phyloP scores from a whole-genome alignment of 2,888 invertebrate species.

The Cataglyphis rosenhaueri region DNA sequence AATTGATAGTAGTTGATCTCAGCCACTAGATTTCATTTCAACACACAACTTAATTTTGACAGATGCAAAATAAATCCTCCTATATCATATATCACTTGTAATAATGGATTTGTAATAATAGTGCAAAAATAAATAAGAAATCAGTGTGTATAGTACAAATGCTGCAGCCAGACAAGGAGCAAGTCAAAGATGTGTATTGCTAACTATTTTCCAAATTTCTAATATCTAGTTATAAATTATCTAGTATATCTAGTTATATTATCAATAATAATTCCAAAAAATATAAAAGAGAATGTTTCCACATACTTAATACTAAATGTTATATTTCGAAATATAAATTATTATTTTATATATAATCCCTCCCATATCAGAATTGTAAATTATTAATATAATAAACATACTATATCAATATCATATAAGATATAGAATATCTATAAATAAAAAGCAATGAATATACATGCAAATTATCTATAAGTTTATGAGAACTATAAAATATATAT shows the following conservation, averaged over 20 bases:
- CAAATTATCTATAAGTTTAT: constrained; percentile 5
- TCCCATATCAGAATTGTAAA: not conserved
- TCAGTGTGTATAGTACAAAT: constrained; percentile 51
- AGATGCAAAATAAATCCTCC: not conserved
- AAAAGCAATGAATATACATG: constrained; percentile 16
- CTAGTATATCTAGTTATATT: constrained; percentile 38
- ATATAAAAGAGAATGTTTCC: constrained; percentile 19
- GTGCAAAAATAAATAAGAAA: constrained; percentile 50
- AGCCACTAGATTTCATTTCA: constrained; percentile 21
- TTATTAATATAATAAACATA: constrained; percentile 19
- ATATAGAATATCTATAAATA: not conserved
- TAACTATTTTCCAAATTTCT: constrained; percentile 43
- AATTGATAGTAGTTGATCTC: constrained; percentile 15
- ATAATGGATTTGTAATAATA: constrained; percentile 40
- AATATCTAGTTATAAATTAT: constrained; percentile 37
- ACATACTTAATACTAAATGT: not conserved
- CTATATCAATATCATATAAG: not conserved
- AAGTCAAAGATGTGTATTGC: constrained; percentile 43
- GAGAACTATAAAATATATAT: not conserved
- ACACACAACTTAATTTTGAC: constrained; percentile 16
- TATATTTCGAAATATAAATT: constrained; percentile 1
- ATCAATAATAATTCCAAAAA: constrained; percentile 39
- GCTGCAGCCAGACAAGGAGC: constrained; percentile 65
- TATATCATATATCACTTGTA: not conserved
- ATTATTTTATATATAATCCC: not conserved